Evolutionary conservation across 1,140 invertebrate species (phyloP), one percentile per base, ranked within the genome.

Genomic region (Meloidogyne hapla): DNA sequence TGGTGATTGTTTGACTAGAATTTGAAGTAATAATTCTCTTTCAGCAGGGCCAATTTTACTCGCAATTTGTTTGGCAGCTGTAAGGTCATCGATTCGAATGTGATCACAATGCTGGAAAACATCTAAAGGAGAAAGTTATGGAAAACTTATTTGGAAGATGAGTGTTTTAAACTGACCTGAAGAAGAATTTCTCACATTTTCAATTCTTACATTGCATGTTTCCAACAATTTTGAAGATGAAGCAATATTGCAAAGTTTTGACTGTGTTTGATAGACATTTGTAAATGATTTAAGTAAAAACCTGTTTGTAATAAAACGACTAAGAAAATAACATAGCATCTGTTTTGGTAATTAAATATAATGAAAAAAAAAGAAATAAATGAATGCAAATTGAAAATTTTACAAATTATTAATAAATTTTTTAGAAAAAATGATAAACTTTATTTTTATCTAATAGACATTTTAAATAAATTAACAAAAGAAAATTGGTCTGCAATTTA

Each of bases 101-200:
- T 72, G 70, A 33, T 61, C 70, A 23, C 56, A 72, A n/a, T 73
- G 69, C 65, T 69, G 28, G 9, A 65, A 65, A 25, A 76, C 75
- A 76, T 76, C 75, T 75, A 23, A 40, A n/a, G n/a, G n/a, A n/a
- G n/a, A 33, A 33, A 33, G 4, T 33, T 33, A 5, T 33, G 3
- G 33, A 33, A 33, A 33, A 33, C n/a, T n/a, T n/a, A n/a, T n/a
- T n/a, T n/a, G n/a, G n/a, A n/a, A n/a, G n/a, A n/a, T n/a, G n/a
- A n/a, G n/a, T n/a, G n/a, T n/a, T 33, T 33, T 33, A 33, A 8
- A 8, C 33, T 6, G 33, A 56, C 48, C 48, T 56, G 48, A 56
- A 5, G 48, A 56, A n/a, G 48, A 56, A 5, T 9, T 56, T 5
- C 48, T 56, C n/a, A 56, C n/a, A 56, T 21, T 21, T n/a, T 6